Evolutionary conservation across 2,797 vertebrate genomes (phyloP).

Genomic region (Pseudochaenichthys georgianus): DNA sequence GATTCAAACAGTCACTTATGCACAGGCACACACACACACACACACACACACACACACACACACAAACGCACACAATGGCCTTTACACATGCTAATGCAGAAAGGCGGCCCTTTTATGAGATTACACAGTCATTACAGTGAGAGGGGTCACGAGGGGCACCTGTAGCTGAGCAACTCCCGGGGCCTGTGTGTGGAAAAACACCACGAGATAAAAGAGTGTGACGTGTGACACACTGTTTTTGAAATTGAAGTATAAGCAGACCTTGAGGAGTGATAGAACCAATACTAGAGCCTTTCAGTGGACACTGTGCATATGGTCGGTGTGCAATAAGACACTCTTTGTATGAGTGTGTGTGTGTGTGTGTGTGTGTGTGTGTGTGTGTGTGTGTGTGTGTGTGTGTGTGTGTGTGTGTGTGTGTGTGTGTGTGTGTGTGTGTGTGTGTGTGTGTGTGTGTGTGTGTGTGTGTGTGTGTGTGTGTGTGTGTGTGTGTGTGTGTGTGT

Average conservation of each 20-base stretch:
- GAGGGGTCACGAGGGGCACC: slow-evolving; percentile 72
- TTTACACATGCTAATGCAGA: slow-evolving; percentile 80
- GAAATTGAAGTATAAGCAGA: slow-evolving; percentile 44
- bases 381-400: slow-evolving; percentile 1
- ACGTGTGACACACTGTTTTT: slow-evolving; percentile 1
- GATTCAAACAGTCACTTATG: slow-evolving; percentile 56
- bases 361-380: slow-evolving; percentile 5
- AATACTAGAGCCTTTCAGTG: slow-evolving; percentile 55
- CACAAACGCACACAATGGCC: slow-evolving; percentile 62
- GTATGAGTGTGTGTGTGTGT: slow-evolving; percentile 53
- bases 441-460: no score
- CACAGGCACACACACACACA: slow-evolving; percentile 43
- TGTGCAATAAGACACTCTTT: slow-evolving; percentile 81
- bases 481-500: slow-evolving; percentile 51
- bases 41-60: slow-evolving; percentile 57
- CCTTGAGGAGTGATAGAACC: slow-evolving; percentile 48
- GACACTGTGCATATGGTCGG: slow-evolving; percentile 80
- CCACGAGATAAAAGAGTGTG: slow-evolving; percentile 27
- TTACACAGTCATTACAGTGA: slow-evolving; percentile 82
- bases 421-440: slow-evolving; percentile 20
- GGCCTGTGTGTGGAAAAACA: slow-evolving; percentile 34
- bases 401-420: slow-evolving; percentile 18
- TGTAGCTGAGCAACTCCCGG: slow-evolving; percentile 69
- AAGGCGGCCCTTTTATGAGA: slow-evolving; percentile 76
- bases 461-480: slow-evolving; percentile 7